Evolutionary conservation across 2,113 vertebrate species (phyloP).

Genomic region (Cairina moschata): DNA sequence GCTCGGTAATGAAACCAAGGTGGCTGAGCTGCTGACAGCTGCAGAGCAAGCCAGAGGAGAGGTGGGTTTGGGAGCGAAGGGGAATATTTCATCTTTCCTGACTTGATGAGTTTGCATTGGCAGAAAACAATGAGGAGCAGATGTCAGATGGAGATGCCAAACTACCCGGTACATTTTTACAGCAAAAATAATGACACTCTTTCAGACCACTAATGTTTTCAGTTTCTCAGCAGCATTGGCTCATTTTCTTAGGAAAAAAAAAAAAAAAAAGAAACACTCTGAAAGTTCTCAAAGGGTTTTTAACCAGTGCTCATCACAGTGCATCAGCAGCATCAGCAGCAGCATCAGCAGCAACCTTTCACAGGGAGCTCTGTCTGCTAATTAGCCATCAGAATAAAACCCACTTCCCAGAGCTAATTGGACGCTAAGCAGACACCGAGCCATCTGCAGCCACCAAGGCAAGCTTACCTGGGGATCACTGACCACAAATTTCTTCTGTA

Average conservation of each 20-base stretch:
- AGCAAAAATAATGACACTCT: slow-evolving; percentile 40
- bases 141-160: slow-evolving; percentile 56
- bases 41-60: slow-evolving; percentile 35
- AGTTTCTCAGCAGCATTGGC: not conserved
- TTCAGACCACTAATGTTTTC: slow-evolving; percentile 22
- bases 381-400: slow-evolving; percentile 44
- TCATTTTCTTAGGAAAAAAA: not conserved
- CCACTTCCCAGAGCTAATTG: slow-evolving; percentile 10
- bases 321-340: slow-evolving; percentile 33
- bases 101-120: slow-evolving; percentile 67
- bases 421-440: slow-evolving; percentile 50
- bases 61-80: slow-evolving; percentile 38
- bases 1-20: slow-evolving; percentile 43
- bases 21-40: slow-evolving; percentile 60
- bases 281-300: not conserved
- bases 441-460: slow-evolving; percentile 45
- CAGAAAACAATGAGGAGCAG: slow-evolving; percentile 61
- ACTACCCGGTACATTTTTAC: slow-evolving; percentile 40
- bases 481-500: slow-evolving; percentile 56
- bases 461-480: slow-evolving; percentile 69
- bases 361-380: slow-evolving; percentile 8
- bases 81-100: slow-evolving; percentile 58
- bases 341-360: slow-evolving; percentile 30
- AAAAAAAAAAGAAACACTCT: not conserved
- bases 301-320: slow-evolving; percentile 18